Evolutionary conservation across 2,888 invertebrate genomes (phyloP), one percentile per base, ranked within the genome.

Genomic region (Scaptomyza caliginosa): DNA sequence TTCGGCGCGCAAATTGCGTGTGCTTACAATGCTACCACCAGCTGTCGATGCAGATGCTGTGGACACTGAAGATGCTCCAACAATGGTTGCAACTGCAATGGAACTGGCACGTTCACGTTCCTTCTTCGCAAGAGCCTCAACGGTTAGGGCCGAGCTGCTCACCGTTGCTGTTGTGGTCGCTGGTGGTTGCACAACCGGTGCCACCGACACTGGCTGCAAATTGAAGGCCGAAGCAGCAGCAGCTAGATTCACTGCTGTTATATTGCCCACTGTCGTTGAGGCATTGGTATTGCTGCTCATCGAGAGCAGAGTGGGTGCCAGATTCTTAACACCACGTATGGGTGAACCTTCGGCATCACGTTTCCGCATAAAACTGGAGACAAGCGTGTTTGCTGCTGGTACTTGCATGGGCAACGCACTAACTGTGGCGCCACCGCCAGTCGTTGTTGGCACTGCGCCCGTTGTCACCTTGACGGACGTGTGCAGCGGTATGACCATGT

Each of bases 341-440:
- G 94, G 94, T 0, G 94, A 93, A 8, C 90, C 90, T 59, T 97
- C 97, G 48, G 94, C 93, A 77, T 97, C 97, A 34, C 98, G 93
- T 92, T 98, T 98, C 63, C 98, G 93, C 59, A 98, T 77, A 92
- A 92, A 98, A 96, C 86, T 96, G 10, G 90, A 80, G 2, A 87
- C 86, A 1, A 86, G 68, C 0, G 88, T 43, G 5, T 64, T 67
- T 1, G 80, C 56, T 1, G 65, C 67, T 1, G 73, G 64, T 13
- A 73, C 51, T 11, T 57, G 63, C 74, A 73, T 73, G 2, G 68
- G 67, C 30, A 81, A n/a, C 1, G 80, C 76, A 39, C 78, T 79
- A 1, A 74, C 71, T 28, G 78, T 75, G n/a, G 74, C 68, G 23
- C 67, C 80, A 10, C 74, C 77, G 1, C 77, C 67, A 2, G 77